Base-by-base conservation (phyloP, 2,113 vertebrate genomes). In the rat (Rattus norvegicus) region DNA sequence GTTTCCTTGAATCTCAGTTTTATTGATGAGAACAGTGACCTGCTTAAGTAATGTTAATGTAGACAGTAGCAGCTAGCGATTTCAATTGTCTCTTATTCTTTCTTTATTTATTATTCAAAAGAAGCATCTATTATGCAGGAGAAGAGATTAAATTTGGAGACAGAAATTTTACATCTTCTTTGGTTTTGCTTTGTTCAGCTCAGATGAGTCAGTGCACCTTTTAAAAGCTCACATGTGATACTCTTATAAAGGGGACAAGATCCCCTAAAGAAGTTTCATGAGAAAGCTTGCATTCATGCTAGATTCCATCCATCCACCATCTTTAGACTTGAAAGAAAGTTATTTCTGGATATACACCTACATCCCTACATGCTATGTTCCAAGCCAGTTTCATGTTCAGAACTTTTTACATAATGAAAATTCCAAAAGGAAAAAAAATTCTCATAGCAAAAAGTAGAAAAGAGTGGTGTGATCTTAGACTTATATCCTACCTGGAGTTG, bases 371-470 rank as follows among this genome's bases (percentile, higher is more conserved):
- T 63, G 17, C 7, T 49, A 6, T 24, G 43, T 39, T 43, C 0
- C 49, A 81, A 13, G 33, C 7, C 63, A 20, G 5, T 77, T 77
- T 92, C 36, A 83, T 1, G 3, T 93, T 80, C 52, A 88, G 81
- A 95, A 73, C 7, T 36, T 88, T 88, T 54, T 87, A 80, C 19
- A 91, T 28, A 93, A 86, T 81, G 24, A 81, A 63, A 92, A 88
- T 43, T 43, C 0, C 56, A 5, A 83, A 91, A 75, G 39, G 36
- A 52, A 98, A 54, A 73, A 84, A 81, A 39, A 20, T 47, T 73
- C n/a, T 91, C 93, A 52, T 19, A 94, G 77, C n/a, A 90, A 24
- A 92, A 91, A 87, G 85, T 92, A 96, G 59, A 95, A 70, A 73
- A 92, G 91, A 95, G 17, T 5, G 16, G 61, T 95, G 69, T 79